A percentile compares a stretch with the other conserved stretches of the same genome.
phyloP scores from a whole-genome alignment of 2,888 invertebrate genomes.

The Parapristionchus giblindavisi region DNA sequence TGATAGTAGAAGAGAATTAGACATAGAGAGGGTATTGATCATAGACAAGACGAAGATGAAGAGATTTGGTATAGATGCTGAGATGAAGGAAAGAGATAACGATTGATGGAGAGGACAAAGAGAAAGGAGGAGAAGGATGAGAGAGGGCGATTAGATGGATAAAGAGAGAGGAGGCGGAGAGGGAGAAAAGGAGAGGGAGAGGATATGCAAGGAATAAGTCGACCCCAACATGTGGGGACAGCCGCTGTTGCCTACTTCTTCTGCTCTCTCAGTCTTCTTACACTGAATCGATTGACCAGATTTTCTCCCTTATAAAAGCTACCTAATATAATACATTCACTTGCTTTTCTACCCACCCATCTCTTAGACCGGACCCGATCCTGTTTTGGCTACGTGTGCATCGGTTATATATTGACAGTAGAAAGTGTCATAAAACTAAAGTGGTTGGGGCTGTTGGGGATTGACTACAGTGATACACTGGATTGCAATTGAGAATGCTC shows the following conservation, averaged over 20 bases:
- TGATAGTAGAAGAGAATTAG: neutral
- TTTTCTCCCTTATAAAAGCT: neutral
- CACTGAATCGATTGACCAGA: slow-evolving; percentile 15
- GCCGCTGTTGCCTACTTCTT: slow-evolving; percentile 8
- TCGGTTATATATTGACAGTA: no score
- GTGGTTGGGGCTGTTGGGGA: no score
- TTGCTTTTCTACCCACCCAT: no score
- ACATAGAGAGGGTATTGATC: neutral
- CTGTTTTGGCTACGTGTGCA: no score
- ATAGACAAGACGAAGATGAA: no score
- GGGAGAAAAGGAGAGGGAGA: slow-evolving; percentile 10
- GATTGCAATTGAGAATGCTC: no score
- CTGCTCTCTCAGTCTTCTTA: slow-evolving; percentile 15
- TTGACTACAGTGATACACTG: no score
- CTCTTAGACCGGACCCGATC: slow-evolving; percentile 25
- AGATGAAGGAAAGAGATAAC: slow-evolving; percentile 19
- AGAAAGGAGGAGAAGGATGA: slow-evolving; percentile 14
- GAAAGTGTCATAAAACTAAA: neutral
- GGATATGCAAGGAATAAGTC: neutral
- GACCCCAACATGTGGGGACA: slow-evolving; percentile 35
- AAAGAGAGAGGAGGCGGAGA: neutral
- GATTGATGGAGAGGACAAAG: slow-evolving; percentile 4
- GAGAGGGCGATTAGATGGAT: neutral
- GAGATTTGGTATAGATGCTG: neutral
- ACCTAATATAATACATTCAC: no score